Percentiles rank a stretch among this genome's conserved stretches.
Evolutionary conservation across 2,888 invertebrate species (phyloP).

Genomic region (Leucophora obtusa): DNA sequence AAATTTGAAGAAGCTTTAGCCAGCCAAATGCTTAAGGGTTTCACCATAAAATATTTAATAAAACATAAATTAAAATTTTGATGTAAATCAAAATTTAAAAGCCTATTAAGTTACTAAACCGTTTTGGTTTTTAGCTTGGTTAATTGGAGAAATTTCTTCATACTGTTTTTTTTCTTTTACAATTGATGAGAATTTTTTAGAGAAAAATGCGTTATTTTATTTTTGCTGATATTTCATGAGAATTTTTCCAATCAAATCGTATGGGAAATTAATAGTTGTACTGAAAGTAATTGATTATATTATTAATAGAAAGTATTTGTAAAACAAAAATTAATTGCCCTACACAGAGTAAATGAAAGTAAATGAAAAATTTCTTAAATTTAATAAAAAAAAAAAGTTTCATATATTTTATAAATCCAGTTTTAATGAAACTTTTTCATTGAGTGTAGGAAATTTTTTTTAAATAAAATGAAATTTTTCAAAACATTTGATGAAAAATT

Average conservation of each 20-base stretch:
- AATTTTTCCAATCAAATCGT: not conserved
- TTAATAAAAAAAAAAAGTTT: too few relatives aligned
- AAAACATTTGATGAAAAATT: too few relatives aligned
- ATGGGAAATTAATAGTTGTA: not conserved
- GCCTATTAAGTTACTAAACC: slow-evolving; percentile 1
- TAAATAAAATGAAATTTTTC: too few relatives aligned
- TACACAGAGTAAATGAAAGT: too few relatives aligned
- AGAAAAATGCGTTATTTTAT: not conserved
- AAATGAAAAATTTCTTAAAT: too few relatives aligned
- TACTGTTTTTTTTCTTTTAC: too few relatives aligned
- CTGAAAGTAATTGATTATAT: too few relatives aligned
- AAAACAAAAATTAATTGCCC: too few relatives aligned
- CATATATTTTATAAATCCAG: too few relatives aligned
- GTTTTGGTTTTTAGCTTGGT: not conserved
- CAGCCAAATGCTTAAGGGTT: not conserved
- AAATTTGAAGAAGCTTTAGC: not conserved
- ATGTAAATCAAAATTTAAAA: not conserved
- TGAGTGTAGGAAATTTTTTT: too few relatives aligned
- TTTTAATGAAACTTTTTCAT: too few relatives aligned
- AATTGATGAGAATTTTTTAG: not conserved
- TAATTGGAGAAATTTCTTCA: not conserved
- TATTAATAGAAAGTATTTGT: too few relatives aligned
- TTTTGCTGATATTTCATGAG: not conserved
- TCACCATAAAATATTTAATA: not conserved
- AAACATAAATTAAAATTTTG: not conserved